Conservation (phyloP, 2,113 vertebrate species). For the Microtus richardsoni region DNA sequence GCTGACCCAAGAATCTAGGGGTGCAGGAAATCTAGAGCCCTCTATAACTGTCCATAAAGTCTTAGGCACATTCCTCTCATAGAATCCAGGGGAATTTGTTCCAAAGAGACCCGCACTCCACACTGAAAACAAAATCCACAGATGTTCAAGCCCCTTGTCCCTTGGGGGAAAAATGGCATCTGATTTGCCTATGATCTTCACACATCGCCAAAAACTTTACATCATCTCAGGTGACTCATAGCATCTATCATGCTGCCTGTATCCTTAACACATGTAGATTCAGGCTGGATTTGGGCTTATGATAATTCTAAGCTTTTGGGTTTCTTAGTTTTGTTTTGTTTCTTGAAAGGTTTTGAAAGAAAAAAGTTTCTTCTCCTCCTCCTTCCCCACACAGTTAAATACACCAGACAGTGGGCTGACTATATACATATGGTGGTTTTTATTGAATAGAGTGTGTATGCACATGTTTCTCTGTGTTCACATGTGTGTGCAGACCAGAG, state of each 20-base stretch:
- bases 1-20: constrained; percentile 7
- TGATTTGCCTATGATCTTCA: background rate
- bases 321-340: background rate
- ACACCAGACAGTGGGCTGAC: background rate
- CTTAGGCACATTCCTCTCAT: background rate
- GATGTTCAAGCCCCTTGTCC: background rate
- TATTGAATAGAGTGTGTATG: background rate
- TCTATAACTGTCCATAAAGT: background rate
- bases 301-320: background rate
- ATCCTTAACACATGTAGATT: background rate
- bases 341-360: background rate
- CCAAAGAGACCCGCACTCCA: background rate
- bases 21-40: background rate
- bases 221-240: background rate
- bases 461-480: background rate
- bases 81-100: background rate
- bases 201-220: background rate
- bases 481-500: background rate
- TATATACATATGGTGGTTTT: background rate
- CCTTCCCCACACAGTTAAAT: background rate
- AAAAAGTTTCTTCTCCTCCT: background rate
- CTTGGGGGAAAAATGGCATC: background rate
- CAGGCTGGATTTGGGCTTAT: no score
- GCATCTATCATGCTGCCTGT: background rate
- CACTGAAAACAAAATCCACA: background rate